These are phyloP conservation scores for Myoxocephalus aenaeus DNA, from an alignment of 2,797 vertebrate species.

Conservation along the genomic window DNA sequence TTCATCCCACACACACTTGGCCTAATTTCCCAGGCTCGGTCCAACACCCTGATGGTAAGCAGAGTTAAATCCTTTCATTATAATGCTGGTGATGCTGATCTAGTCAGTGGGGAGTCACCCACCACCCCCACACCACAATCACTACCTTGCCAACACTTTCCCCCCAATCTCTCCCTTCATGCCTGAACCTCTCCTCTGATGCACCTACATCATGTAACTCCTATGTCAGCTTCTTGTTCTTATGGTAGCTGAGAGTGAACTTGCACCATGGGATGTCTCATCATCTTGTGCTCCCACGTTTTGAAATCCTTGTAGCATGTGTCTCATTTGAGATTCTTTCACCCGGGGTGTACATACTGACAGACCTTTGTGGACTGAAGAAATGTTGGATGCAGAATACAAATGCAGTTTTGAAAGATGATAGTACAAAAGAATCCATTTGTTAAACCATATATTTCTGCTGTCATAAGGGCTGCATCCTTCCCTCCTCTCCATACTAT, in stretches of 20 bases:
- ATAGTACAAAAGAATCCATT: not conserved
- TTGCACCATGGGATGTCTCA: constrained; percentile 20
- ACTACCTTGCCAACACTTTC: constrained; percentile 27
- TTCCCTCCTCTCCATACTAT: constrained; percentile 21
- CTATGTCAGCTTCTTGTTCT: constrained; percentile 46
- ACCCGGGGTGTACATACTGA: not conserved
- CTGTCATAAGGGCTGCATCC: constrained; percentile 27
- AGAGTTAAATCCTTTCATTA: constrained; percentile 79
- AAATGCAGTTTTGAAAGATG: constrained; percentile 14
- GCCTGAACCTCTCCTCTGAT: constrained; percentile 42
- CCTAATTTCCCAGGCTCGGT: constrained; percentile 72
- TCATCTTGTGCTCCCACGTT: constrained; percentile 14
- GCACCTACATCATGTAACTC: constrained; percentile 44
- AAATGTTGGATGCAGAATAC: not conserved
- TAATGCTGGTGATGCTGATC: constrained; percentile 73
- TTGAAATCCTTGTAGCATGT: constrained; percentile 1
- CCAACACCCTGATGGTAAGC: constrained; percentile 67
- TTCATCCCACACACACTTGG: constrained; percentile 71
- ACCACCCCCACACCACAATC: constrained; percentile 34
- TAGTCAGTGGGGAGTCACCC: constrained; percentile 60
- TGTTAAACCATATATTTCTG: constrained; percentile 18
- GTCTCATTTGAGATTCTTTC: constrained; percentile 3
- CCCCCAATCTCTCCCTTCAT: constrained; percentile 26
- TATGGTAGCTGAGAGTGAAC: constrained; percentile 2
- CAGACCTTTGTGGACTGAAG: not conserved